These are phyloP conservation scores for Drosophila persimilis DNA, from an alignment of 1,140 invertebrate genomes.

Conservation along the genomic window DNA sequence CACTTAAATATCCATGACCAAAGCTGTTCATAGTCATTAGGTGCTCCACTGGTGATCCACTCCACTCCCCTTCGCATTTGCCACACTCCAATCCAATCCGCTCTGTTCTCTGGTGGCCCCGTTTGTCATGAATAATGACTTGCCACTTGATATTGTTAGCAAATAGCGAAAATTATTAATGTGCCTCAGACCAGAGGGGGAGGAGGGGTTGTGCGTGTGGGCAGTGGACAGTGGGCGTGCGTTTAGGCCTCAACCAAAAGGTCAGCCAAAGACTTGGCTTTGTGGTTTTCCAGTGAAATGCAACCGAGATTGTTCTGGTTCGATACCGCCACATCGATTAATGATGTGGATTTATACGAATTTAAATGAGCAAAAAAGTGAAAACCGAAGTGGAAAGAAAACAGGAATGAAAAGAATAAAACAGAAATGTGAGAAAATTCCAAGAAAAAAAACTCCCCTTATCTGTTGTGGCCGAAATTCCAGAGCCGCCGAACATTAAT, in stretches of 20 bases:
- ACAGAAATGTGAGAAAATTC: too few relatives aligned
- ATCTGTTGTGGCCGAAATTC: too few relatives aligned
- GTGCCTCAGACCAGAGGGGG: slow-evolving; percentile 10
- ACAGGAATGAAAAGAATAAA: too few relatives aligned
- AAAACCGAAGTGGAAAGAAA: too few relatives aligned
- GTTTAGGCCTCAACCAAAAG: slow-evolving; percentile 31
- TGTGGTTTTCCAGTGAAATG: neutral
- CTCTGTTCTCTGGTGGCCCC: slow-evolving; percentile 1
- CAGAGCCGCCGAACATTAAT: too few relatives aligned
- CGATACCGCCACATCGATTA: too few relatives aligned
- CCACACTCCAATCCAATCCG: neutral
- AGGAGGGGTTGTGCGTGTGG: neutral
- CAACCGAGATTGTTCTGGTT: too few relatives aligned
- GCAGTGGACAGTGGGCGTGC: slow-evolving; percentile 3
- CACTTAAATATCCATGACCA: slow-evolving; percentile 40
- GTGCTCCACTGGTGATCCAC: slow-evolving; percentile 21
- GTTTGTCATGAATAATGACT: slow-evolving; percentile 75
- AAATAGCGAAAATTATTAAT: slow-evolving; percentile 80
- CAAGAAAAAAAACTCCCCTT: too few relatives aligned
- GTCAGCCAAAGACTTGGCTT: slow-evolving; percentile 10
- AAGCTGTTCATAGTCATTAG: slow-evolving; percentile 75
- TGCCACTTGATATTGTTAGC: slow-evolving; percentile 75
- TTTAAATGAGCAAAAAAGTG: too few relatives aligned
- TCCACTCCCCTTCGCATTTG: neutral
- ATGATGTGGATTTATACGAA: too few relatives aligned